Evolutionary conservation across 2,113 vertebrate genomes (phyloP).

Genomic region (Campylomormyrus tamandua): DNA sequence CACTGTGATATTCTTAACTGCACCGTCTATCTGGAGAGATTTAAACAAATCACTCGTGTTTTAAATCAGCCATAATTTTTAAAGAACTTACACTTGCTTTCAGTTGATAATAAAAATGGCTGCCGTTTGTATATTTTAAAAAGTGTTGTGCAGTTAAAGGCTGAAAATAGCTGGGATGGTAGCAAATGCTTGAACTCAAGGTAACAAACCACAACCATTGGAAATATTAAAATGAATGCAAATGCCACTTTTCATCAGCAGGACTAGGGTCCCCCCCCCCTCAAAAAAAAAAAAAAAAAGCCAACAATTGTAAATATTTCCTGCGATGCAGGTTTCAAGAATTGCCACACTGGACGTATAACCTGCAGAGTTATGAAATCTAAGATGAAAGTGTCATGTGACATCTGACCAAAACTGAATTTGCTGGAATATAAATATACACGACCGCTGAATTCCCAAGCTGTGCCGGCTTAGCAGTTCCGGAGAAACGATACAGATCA

Average conservation of each 20-base stretch:
- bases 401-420: slow-evolving; percentile 29
- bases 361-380: slow-evolving; percentile 29
- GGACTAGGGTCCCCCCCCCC: not conserved
- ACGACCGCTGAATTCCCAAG: slow-evolving; percentile 32
- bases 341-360: slow-evolving; percentile 15
- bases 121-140: not conserved
- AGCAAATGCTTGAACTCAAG: not conserved
- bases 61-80: not conserved
- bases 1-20: not conserved
- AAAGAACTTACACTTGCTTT: not conserved
- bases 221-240: not conserved
- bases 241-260: not conserved
- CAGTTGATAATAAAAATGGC: not conserved
- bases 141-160: not conserved
- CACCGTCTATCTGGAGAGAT: not conserved
- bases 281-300: not conserved
- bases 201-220: not conserved
- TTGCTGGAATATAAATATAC: slow-evolving; percentile 34
- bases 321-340: not conserved
- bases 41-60: not conserved
- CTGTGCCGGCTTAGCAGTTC: not conserved
- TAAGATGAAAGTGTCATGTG: slow-evolving; percentile 24
- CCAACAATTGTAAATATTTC: not conserved
- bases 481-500: not conserved
- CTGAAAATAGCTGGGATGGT: not conserved